Percentiles rank a stretch among this genome's conserved stretches.
phyloP scores from a whole-genome alignment of 2,888 invertebrate species.

The Thecophora atra region DNA sequence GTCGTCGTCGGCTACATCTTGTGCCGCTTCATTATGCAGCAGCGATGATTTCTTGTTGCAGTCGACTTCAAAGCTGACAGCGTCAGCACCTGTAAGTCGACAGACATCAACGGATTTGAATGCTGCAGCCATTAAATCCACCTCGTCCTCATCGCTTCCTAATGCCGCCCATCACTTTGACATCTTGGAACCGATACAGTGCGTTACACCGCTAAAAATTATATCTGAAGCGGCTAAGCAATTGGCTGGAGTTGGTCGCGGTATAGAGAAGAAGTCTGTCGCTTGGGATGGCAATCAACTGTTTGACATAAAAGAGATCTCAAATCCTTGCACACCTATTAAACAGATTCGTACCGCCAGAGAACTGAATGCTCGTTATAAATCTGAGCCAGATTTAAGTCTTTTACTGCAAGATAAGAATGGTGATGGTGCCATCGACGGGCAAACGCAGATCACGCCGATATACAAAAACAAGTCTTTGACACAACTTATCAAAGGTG shows the following conservation, averaged over 20 bases:
- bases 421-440: slow-evolving; percentile 1
- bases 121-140: slow-evolving; percentile 32
- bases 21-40: slow-evolving; percentile 41
- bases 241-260: slow-evolving; percentile 42
- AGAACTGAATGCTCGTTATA: slow-evolving; percentile 57
- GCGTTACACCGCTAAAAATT: slow-evolving; percentile 55
- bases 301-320: slow-evolving; percentile 50
- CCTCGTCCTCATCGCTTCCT: slow-evolving; percentile 27
- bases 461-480: slow-evolving; percentile 48
- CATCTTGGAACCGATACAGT: slow-evolving; percentile 50
- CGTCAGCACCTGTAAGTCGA: slow-evolving; percentile 61
- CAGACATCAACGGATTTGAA: slow-evolving; percentile 55
- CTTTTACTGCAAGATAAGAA: slow-evolving; percentile 38
- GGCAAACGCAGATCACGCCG: slow-evolving; percentile 6
- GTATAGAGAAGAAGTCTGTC: slow-evolving; percentile 54
- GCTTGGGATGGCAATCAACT: slow-evolving; percentile 55
- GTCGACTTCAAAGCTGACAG: slow-evolving; percentile 40
- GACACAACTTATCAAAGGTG: slow-evolving; percentile 62
- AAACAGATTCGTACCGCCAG: slow-evolving; percentile 49
- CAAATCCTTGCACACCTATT: slow-evolving; percentile 53
- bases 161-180: slow-evolving; percentile 35
- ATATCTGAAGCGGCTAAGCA: slow-evolving; percentile 52
- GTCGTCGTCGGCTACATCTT: slow-evolving; percentile 20
- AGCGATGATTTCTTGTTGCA: slow-evolving; percentile 44
- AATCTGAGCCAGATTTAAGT: slow-evolving; percentile 64